Base-by-base conservation (phyloP, 2,888 invertebrate species). In the Agonum fuliginosum region DNA sequence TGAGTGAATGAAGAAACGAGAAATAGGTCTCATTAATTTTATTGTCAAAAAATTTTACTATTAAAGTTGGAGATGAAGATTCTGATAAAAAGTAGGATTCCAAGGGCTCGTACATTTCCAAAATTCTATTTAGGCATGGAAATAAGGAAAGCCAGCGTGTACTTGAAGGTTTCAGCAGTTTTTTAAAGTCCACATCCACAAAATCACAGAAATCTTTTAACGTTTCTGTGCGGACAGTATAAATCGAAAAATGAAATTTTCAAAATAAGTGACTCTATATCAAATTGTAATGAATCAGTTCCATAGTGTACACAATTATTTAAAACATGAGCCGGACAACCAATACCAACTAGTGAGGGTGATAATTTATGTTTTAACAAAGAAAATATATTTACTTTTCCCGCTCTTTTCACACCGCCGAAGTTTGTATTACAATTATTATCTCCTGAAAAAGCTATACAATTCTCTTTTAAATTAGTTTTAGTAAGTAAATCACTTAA, bases 391-490 rank as follows among this genome's bases (percentile, higher is more conserved):
- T 78, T 76, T 14, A 58, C 76, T 54, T 14, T 14, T n/a, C 78
- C 78, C 30, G 14, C 10, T 34, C 76, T 41, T 3, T 78, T 20
- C 19, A 24, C 17, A 6, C 78, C 71, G 14, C 78, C 76, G 51
- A 78, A 78, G 34, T 78, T 75, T 8, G 76, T 78, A 54, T 70
- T 71, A 30, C 62, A 70, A 20, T 78, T 78, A 20, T 78, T 78
- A 43, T 76, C 76, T 8, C 46, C 76, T 1, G 69, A 51, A 43
- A 78, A 75, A 10, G 69, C 78, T 24, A 71, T 17, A 58, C 30
- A 48, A 17, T 78, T 78, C 0, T 17, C 37, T 62, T 4, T 4
- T 1, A 76, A 5, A 27, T 76, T 65, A 19, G 37, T 10, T 12
- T 51, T 12, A 10, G 8, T n/a, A 8, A 58, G 22, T 58, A 6